phyloP scores from a whole-genome alignment of 2,888 invertebrate genomes.

The Melanchra persicariae region DNA sequence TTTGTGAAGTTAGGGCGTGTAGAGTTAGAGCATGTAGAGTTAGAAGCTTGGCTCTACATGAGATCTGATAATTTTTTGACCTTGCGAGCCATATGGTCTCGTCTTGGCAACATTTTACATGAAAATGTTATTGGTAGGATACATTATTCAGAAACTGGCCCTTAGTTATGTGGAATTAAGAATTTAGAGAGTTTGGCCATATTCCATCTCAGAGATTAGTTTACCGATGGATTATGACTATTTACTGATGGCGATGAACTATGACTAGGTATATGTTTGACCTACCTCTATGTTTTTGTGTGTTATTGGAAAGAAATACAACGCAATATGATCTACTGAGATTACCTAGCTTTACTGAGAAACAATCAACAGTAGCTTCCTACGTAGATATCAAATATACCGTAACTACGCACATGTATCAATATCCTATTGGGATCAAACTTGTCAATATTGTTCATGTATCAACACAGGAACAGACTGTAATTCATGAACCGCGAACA shows the following conservation, averaged over 20 bases:
- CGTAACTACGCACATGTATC: conserved; percentile 1
- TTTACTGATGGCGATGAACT: too few species aligned
- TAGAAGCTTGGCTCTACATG: too few species aligned
- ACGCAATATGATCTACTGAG: not conserved
- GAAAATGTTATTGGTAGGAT: too few species aligned
- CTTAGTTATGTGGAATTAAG: not conserved
- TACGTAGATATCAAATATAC: not conserved
- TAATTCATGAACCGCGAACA: conserved; percentile 8
- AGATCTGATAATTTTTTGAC: too few species aligned
- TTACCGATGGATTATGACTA: too few species aligned
- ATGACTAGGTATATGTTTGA: not conserved
- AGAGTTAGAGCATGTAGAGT: too few species aligned
- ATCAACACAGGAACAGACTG: conserved; percentile 17
- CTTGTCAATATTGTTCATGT: conserved; percentile 30
- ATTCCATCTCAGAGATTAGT: not conserved
- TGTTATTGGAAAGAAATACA: not conserved
- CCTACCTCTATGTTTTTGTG: not conserved
- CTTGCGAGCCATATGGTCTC: too few species aligned
- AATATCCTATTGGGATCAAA: not conserved
- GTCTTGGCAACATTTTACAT: too few species aligned
- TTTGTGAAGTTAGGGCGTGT: too few species aligned
- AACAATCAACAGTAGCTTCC: not conserved
- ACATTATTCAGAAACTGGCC: too few species aligned
- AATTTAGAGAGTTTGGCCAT: not conserved
- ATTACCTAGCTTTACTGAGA: not conserved